Base-by-base conservation (phyloP, 1,140 invertebrate species). In the Drosophila dunni region DNA sequence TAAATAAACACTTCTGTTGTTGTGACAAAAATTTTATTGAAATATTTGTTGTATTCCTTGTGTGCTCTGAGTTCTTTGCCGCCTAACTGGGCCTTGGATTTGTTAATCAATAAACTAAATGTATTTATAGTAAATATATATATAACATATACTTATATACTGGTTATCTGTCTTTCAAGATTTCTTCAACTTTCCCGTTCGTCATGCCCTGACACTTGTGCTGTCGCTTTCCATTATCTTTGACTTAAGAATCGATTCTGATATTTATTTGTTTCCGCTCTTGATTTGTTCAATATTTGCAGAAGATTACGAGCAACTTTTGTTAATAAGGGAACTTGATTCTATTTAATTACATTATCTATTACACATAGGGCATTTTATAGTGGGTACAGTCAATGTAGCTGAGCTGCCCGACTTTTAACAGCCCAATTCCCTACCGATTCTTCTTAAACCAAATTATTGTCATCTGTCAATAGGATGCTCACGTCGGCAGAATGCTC, bases 1-100 rank as follows among this genome's bases (percentile, higher is more conserved):
- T 86, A 86, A 88, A 88, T 72, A 78, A 29, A 29, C 24, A 29
- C 6, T 29, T 29, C 2, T 79, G 20, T 24, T n/a, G 20, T 24
- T 45, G 33, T 64, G 62, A 44, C 53, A 45, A 45, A 54, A 64
- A 45, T 36, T 63, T 13, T 34, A 42, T 29, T 29, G 20, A 33
- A 34, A 64, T 54, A 17, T 36, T 38, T 29, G 24, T 29, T 29
- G 24, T 29, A 29, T 17, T 51, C 3, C 11, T 38, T 40, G 29
- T 13, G 20, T 9, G 38, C 7, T 38, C 38, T 40, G 10, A 40
- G 9, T 40, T 10, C 11, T 10, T 40, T 13, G 3, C 5, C 10
- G 13, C 4, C 4, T 13, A 42, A 42, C 13, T 5, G 9, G 40
- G 40, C 38, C 11, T 40, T 40, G 7, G 36, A 33, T 34, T 53